Evolutionary conservation across 2,888 invertebrate genomes (phyloP).

Genomic region (Diachrysia chrysitis): DNA sequence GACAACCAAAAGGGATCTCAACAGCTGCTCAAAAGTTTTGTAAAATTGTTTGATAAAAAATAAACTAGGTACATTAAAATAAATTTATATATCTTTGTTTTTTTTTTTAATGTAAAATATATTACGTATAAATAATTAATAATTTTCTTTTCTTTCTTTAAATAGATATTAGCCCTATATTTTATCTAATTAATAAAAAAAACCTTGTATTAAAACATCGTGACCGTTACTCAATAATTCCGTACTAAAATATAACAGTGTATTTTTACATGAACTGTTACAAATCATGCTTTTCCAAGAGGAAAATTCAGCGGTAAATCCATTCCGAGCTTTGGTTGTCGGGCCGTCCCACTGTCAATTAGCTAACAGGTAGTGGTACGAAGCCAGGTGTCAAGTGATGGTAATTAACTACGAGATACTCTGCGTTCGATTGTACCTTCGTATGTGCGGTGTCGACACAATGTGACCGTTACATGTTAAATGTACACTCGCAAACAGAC

Average conservation of each 20-base stretch:
- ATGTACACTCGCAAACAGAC: conserved; percentile 21
- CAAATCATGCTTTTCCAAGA: conserved; percentile 49
- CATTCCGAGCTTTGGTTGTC: conserved; percentile 73
- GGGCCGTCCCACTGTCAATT: conserved; percentile 82
- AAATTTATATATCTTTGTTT: too few species aligned
- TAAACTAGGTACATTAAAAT: too few species aligned
- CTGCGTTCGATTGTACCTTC: conserved; percentile 39
- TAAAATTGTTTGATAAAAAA: too few species aligned
- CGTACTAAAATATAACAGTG: conserved; percentile 19
- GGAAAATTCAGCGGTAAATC: conserved; percentile 76
- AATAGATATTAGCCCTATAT: too few species aligned
- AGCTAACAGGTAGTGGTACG: conserved; percentile 78
- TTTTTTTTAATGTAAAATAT: too few species aligned
- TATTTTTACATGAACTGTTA: conserved; percentile 48
- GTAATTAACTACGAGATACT: conserved; percentile 80
- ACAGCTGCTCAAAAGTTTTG: too few species aligned
- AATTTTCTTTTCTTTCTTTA: too few species aligned
- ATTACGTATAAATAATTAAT: too few species aligned
- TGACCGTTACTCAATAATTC: conserved; percentile 6
- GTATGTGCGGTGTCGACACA: conserved; percentile 37
- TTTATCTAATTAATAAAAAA: not conserved
- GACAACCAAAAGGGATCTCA: too few species aligned
- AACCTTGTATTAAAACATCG: too few species aligned
- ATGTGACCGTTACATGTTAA: conserved; percentile 26
- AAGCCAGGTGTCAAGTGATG: conserved; percentile 82